phyloP scores from a whole-genome alignment of 37 sponge, comb jelly and placozoan species.

The Tethya wilhelma region DNA sequence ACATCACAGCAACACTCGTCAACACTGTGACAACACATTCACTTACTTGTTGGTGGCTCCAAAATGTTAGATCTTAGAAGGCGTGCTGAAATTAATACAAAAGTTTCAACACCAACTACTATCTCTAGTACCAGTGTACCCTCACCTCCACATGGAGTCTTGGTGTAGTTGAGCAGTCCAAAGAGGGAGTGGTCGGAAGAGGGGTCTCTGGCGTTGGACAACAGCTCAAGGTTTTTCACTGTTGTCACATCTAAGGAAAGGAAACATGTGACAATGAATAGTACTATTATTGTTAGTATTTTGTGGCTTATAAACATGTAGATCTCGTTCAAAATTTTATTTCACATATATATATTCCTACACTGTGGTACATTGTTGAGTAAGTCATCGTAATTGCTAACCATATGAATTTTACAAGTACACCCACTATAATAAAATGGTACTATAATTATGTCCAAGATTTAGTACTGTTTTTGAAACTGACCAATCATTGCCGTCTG shows the following conservation, averaged over 20 bases:
- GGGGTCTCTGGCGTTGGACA: constrained; percentile 77
- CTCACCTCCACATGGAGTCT: constrained; percentile 87
- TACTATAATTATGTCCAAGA: neutral
- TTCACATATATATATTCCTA: neutral
- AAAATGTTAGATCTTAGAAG: constrained; percentile 92
- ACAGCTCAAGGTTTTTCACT: constrained; percentile 87
- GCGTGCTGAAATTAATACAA: constrained; percentile 44
- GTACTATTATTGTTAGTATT: neutral
- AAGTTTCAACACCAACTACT: neutral
- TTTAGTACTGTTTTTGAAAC: neutral
- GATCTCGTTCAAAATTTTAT: neutral
- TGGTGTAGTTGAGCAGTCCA: constrained; percentile 93
- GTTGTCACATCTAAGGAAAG: constrained; percentile 82
- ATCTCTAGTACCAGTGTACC: neutral
- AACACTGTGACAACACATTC: too few species aligned
- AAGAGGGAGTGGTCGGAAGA: constrained; percentile 78
- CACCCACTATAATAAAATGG: neutral
- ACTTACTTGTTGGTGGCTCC: constrained; percentile 90
- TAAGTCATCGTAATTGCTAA: too few species aligned
- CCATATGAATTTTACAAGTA: neutral
- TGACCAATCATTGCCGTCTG: constrained; percentile 89
- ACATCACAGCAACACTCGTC: neutral
- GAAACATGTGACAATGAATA: too few species aligned
- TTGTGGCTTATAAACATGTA: neutral
- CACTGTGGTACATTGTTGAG: too few species aligned